Percentiles rank a stretch among this genome's conserved stretches.
Evolutionary conservation across 2,113 vertebrate genomes (phyloP).

Genomic region (Pampusana beccarii): DNA sequence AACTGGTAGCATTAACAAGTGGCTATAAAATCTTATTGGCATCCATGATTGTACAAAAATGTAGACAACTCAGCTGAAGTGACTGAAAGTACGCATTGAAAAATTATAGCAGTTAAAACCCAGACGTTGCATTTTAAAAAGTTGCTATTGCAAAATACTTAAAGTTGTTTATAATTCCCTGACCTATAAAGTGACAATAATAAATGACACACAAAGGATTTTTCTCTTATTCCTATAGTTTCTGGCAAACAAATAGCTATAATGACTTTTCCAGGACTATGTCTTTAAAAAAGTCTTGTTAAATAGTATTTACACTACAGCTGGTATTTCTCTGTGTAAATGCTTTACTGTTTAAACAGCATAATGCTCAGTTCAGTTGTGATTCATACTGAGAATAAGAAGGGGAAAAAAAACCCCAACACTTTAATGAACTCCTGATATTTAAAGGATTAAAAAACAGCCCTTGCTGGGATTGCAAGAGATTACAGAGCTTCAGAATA

Average conservation of each 20-base stretch:
- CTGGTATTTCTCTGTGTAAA: conserved; percentile 33
- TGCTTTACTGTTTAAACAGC: conserved; percentile 33
- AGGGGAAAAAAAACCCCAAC: background rate
- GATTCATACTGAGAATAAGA: conserved; percentile 31
- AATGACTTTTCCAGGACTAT: conserved; percentile 63
- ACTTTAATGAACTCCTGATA: conserved; percentile 37
- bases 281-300: conserved; percentile 6
- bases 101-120: background rate
- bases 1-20: conserved; percentile 25
- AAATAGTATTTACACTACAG: conserved; percentile 48
- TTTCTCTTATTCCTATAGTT: conserved; percentile 58
- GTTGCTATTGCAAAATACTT: conserved; percentile 52
- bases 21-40: conserved; percentile 22
- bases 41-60: background rate
- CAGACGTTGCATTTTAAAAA: background rate
- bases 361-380: conserved; percentile 11
- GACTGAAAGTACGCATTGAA: conserved; percentile 15
- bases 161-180: conserved; percentile 57
- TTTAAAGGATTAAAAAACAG: conserved; percentile 17
- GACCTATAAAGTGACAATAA: conserved; percentile 64
- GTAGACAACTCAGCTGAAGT: conserved; percentile 3
- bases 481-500: background rate
- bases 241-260: conserved; percentile 45
- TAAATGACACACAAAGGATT: conserved; percentile 53
- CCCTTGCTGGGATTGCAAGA: background rate